Base-by-base conservation (phyloP, 1,140 invertebrate species). In the Cylas formicarius region DNA sequence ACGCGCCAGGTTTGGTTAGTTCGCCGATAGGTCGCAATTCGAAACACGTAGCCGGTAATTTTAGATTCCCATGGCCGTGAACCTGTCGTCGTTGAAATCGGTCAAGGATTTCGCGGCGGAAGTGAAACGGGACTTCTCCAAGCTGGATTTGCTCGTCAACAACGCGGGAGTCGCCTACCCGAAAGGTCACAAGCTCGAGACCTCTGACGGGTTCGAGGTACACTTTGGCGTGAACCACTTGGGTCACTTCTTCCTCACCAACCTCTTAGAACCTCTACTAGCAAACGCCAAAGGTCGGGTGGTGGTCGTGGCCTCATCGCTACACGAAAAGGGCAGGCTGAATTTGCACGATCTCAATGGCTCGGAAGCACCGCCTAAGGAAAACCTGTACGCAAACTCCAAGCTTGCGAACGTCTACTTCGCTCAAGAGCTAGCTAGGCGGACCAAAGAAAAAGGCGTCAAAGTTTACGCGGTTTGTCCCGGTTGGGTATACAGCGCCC, bases 191-290 rank as follows among this genome's bases (percentile, higher is more conserved):
- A 58, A 69, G n/a, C 53, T 62, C 1, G 65, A 65, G 32, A 91
- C 86, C 1, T 68, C 75, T 54, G 88, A 93, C 67, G 86, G 85
- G 0, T 86, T 86, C 68, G 90, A 94, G 68, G 78, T 81, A 29
- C 82, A 88, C 63, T 79, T 88, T 64, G 84, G 80, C 9, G 78
- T 84, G 0, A 88, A 88, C 68, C 80, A 89, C 57, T 69, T 89
- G 24, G 84, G 83, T 10, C 89, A 90, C 58, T 92, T 90, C 61
- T 67, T 90, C n/a, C 65, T 94, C 2, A 92, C 86, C 1, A 77
- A 84, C 63, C 69, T 89, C 11, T 68, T 94, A 7, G 53, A 87
- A 20, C 78, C 85, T 9, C 65, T 72, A 13, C 63, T 92, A 7
- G 80, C 19, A n/a, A 22, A 22, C 8, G 33, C 43, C n/a, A 27